phyloP scores from a whole-genome alignment of 2,888 invertebrate species.

The Glyphotaelius pellucidus region DNA sequence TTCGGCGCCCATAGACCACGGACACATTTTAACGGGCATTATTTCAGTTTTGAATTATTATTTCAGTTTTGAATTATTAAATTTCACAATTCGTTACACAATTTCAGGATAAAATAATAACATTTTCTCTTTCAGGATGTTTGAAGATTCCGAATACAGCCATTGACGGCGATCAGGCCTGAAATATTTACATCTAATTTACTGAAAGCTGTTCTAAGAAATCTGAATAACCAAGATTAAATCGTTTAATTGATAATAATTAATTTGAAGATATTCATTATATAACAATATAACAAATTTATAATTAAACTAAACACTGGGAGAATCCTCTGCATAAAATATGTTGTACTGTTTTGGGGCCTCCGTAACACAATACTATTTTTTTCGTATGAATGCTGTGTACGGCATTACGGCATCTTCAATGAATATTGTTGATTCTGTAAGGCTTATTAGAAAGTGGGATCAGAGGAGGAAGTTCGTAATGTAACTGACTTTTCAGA shows the following conservation, averaged over 20 bases:
- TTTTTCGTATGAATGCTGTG: no score
- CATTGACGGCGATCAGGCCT: not conserved
- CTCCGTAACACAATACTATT: no score
- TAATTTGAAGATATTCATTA: not conserved
- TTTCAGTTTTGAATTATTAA: constrained; percentile 39
- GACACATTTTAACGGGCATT: constrained; percentile 30
- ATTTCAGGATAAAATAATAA: constrained; percentile 29
- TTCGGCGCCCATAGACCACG: not conserved
- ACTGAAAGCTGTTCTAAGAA: not conserved
- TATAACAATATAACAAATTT: not conserved
- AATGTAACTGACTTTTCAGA: no score
- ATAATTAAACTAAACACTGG: not conserved
- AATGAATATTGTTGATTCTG: no score
- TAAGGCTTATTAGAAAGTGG: no score
- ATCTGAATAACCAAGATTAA: not conserved
- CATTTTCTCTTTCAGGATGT: constrained; percentile 6
- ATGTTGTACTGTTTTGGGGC: no score
- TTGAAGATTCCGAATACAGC: not conserved
- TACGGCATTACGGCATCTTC: no score
- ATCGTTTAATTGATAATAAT: not conserved
- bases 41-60: constrained; percentile 13
- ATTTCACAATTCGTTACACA: constrained; percentile 42
- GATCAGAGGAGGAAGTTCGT: no score
- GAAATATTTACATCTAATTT: constrained; percentile 16
- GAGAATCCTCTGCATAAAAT: not conserved